phyloP scores from a whole-genome alignment of 2,888 invertebrate genomes.

The Pherbina coryleti region DNA sequence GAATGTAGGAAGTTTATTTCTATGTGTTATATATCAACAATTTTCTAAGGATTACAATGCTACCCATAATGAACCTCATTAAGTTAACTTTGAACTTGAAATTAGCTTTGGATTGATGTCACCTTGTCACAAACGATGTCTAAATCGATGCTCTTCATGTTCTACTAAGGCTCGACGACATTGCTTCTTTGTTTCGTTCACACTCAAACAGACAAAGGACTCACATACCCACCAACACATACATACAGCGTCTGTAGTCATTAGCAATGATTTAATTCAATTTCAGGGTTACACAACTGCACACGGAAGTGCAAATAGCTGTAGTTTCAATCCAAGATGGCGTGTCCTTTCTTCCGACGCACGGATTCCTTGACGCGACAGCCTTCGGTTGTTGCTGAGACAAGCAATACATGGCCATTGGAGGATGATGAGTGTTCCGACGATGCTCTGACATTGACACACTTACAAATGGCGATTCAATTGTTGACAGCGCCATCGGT shows the following conservation, averaged over 20 bases:
- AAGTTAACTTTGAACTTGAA: too few species aligned
- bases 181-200: not conserved
- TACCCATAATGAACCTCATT: too few species aligned
- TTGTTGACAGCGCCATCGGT: conserved; percentile 87
- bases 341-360: conserved; percentile 69
- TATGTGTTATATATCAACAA: too few species aligned
- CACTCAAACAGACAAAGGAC: not conserved
- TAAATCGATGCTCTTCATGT: too few species aligned
- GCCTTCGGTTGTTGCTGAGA: conserved; percentile 64
- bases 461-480: conserved; percentile 84
- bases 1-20: too few species aligned
- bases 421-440: conserved; percentile 68
- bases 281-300: conserved; percentile 25
- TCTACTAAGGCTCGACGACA: not conserved
- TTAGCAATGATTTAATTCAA: not conserved
- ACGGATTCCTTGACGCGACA: conserved; percentile 66
- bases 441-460: conserved; percentile 74
- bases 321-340: conserved; percentile 57
- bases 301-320: not conserved
- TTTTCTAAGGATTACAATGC: too few species aligned
- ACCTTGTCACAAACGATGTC: too few species aligned
- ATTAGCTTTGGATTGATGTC: too few species aligned
- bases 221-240: conserved; percentile 5
- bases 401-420: conserved; percentile 62
- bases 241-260: not conserved